Conservation (phyloP, 2,797 vertebrate species). For the Ibycter americanus region DNA sequence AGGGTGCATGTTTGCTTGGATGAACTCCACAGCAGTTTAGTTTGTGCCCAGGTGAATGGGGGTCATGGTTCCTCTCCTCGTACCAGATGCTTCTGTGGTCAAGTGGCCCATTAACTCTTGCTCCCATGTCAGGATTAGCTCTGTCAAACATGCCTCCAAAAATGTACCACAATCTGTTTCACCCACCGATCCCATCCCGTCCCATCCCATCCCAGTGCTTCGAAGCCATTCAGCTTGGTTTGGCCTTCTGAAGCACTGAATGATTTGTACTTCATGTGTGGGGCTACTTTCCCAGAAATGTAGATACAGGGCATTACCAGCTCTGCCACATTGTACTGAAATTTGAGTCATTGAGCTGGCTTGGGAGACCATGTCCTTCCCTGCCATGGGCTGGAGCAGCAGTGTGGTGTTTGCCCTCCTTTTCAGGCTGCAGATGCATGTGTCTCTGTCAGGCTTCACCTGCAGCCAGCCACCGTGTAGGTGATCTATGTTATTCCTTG, state of each 20-base stretch:
- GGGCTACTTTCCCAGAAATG: not conserved
- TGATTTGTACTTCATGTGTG: not conserved
- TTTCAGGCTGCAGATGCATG: not conserved
- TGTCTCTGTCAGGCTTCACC: not conserved
- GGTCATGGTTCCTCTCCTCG: not conserved
- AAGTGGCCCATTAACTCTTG: not conserved
- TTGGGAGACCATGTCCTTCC: not conserved
- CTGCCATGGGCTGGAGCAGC: not conserved
- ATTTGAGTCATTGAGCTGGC: not conserved
- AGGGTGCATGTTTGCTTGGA: not conserved
- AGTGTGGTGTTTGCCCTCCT: not conserved
- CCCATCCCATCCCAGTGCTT: not conserved
- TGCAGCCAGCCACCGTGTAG: fast-evolving
- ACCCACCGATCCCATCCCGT: not conserved
- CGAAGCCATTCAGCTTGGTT: not conserved
- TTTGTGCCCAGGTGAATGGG: not conserved
- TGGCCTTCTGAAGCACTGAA: not conserved
- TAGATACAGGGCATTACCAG: not conserved
- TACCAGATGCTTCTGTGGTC: not conserved
- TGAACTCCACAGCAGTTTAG: not conserved
- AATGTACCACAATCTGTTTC: not conserved
- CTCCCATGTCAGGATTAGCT: not conserved
- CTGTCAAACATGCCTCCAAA: not conserved
- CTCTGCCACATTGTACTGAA: not conserved
- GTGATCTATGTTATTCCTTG: not conserved